These are phyloP conservation scores for Pomatorhinus ruficollis DNA, from an alignment of 2,113 vertebrate species.

Conservation along the genomic window DNA sequence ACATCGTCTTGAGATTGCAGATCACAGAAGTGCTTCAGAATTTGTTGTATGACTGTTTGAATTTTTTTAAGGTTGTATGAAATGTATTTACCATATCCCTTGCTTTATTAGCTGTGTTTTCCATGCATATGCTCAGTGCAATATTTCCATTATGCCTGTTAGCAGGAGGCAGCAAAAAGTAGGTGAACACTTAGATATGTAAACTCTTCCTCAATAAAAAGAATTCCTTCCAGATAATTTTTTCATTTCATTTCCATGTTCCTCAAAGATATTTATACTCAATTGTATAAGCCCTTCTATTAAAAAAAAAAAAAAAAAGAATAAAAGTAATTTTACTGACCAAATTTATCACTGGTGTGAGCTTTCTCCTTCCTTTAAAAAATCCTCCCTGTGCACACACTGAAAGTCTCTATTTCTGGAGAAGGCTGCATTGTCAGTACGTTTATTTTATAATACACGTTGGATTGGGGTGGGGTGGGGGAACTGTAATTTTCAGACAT, in stretches of 20 bases:
- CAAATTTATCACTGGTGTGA: constrained; percentile 14
- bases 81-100: constrained; percentile 58
- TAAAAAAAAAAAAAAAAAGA: neutral
- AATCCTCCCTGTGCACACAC: neutral
- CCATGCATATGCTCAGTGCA: constrained; percentile 71
- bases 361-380: constrained; percentile 12
- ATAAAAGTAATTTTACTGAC: constrained; percentile 60
- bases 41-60: constrained; percentile 61
- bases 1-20: constrained; percentile 56
- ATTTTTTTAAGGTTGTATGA: constrained; percentile 69
- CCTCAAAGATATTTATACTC: constrained; percentile 14
- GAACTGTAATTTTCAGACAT: neutral
- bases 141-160: constrained; percentile 67
- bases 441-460: neutral
- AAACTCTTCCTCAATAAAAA: constrained; percentile 74
- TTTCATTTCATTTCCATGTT: constrained; percentile 57
- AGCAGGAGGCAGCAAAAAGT: constrained; percentile 55
- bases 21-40: constrained; percentile 69
- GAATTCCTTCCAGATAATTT: constrained; percentile 47
- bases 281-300: constrained; percentile 47
- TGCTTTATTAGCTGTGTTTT: constrained; percentile 72
- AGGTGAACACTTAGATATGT: constrained; percentile 67
- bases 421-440: neutral
- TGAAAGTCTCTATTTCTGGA: neutral
- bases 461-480: neutral